Evolutionary conservation across 2,113 vertebrate genomes (phyloP).

Genomic region (Hippocampus guttulatus): DNA sequence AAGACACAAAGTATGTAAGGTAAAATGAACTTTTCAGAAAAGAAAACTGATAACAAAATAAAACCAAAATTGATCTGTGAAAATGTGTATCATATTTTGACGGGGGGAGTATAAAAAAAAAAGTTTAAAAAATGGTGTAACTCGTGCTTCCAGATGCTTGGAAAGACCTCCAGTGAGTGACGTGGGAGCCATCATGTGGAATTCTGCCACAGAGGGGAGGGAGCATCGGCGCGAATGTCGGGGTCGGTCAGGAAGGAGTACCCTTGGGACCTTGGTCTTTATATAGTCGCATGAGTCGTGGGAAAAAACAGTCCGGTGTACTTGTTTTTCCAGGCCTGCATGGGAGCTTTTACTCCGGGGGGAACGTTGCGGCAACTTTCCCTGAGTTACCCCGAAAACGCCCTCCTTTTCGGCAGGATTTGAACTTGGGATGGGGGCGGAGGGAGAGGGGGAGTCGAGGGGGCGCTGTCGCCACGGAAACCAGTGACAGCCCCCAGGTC

Average conservation of each 20-base stretch:
- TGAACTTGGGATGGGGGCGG: conserved; percentile 31
- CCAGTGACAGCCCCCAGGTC: conserved; percentile 36
- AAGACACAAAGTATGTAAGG: no score
- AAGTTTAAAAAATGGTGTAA: neutral
- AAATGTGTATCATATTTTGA: no score
- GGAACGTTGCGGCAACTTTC: neutral
- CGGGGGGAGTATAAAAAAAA: no score
- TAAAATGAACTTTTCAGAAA: no score
- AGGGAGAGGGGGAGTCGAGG: neutral
- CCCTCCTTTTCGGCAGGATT: neutral
- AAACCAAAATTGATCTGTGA: no score
- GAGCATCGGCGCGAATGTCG: neutral
- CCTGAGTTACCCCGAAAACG: neutral
- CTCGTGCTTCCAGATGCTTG: neutral
- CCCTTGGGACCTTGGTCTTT: conserved; percentile 48
- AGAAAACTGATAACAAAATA: no score
- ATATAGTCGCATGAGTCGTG: conserved; percentile 68
- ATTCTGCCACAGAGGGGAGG: neutral
- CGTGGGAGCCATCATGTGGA: neutral
- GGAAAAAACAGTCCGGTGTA: conserved; percentile 59
- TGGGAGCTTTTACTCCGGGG: conserved; percentile 1
- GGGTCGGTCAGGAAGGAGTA: conserved; percentile 58
- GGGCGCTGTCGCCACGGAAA: conserved; percentile 36
- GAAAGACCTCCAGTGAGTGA: neutral
- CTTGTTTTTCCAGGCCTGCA: conserved; percentile 14